These are phyloP conservation scores for Drosophila lini DNA, from an alignment of 1,140 invertebrate species.

Conservation along the genomic window DNA sequence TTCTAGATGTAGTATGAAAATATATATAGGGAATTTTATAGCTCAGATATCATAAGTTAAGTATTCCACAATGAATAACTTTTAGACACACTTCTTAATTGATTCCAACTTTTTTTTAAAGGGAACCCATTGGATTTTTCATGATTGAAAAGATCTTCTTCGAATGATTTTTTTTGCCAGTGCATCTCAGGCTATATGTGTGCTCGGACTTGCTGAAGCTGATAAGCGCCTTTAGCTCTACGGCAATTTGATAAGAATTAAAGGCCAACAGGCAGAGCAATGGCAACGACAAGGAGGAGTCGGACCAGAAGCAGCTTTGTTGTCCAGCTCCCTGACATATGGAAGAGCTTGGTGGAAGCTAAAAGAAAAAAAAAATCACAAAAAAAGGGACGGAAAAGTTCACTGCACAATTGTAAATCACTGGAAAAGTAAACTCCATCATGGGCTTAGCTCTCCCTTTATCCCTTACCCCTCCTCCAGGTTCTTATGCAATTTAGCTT, in stretches of 20 bases:
- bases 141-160: neutral
- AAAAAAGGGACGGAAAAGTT: conserved; percentile 20
- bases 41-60: neutral
- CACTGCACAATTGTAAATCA: conserved; percentile 64
- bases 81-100: too few relatives aligned
- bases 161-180: neutral
- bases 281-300: conserved; percentile 37
- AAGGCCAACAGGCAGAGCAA: conserved; percentile 44
- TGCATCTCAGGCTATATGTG: conserved; percentile 3
- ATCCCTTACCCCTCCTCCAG: neutral
- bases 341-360: conserved; percentile 24
- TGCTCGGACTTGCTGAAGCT: conserved; percentile 43
- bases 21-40: neutral
- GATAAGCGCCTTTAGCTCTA: conserved; percentile 65
- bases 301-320: conserved; percentile 35
- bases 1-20: too few relatives aligned
- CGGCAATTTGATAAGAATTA: conserved; percentile 69
- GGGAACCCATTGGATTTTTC: neutral
- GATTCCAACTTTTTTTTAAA: neutral
- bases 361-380: conserved; percentile 4
- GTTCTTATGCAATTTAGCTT: conserved; percentile 39
- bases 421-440: conserved; percentile 60
- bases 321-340: conserved; percentile 47
- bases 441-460: conserved; percentile 41
- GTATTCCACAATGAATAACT: too few relatives aligned